These are phyloP conservation scores for Brotula barbata DNA, from an alignment of 2,797 vertebrate species.

Conservation along the genomic window DNA sequence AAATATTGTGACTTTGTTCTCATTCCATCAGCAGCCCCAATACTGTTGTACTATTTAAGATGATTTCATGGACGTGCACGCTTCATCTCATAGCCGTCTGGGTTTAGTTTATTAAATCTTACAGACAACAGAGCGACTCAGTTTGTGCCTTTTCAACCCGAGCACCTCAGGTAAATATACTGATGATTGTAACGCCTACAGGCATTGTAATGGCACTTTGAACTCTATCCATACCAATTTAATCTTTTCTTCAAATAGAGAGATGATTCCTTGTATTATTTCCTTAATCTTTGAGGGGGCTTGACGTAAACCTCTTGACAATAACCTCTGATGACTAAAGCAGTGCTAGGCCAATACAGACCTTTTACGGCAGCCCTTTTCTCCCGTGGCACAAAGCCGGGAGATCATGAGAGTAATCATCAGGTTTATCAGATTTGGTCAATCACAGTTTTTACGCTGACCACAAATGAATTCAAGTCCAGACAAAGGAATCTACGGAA, in stretches of 20 bases:
- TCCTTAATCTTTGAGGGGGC: too few species aligned
- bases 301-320: too few species aligned
- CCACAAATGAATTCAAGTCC: constrained; percentile 21
- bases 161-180: constrained; percentile 45
- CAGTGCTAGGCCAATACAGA: constrained; percentile 1
- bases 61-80: background rate
- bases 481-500: constrained; percentile 13
- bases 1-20: too few species aligned
- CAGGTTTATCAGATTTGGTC: constrained; percentile 30
- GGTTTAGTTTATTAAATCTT: constrained; percentile 4
- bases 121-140: constrained; percentile 12
- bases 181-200: constrained; percentile 46
- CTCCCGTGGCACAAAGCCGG: constrained; percentile 28
- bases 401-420: constrained; percentile 33
- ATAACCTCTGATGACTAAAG: background rate
- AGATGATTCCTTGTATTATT: too few species aligned
- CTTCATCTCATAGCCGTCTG: constrained; percentile 36
- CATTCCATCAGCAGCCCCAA: too few species aligned
- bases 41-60: too few species aligned
- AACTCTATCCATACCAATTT: constrained; percentile 44
- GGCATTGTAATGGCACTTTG: constrained; percentile 73
- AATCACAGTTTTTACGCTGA: constrained; percentile 5
- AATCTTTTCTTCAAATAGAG: background rate
- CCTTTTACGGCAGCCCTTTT: constrained; percentile 19
- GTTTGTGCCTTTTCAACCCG: constrained; percentile 13